phyloP scores from a whole-genome alignment of 1,140 invertebrate species.

The Calephelis virginiensis region DNA sequence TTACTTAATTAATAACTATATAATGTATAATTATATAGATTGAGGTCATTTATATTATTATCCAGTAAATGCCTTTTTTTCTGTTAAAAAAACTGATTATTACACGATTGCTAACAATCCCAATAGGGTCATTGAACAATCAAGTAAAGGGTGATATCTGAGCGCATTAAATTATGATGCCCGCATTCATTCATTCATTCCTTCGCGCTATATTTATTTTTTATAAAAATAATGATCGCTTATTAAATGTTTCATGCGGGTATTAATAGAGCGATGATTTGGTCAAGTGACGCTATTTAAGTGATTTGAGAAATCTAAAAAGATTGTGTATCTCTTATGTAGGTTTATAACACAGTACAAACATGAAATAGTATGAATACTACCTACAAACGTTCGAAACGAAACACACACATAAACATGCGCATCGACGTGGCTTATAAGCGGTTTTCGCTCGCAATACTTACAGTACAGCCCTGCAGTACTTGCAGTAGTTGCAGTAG shows the following conservation, averaged over 20 bases:
- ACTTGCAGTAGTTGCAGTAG: no score
- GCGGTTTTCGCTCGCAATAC: no score
- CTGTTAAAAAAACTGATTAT: no score
- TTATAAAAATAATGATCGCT: slow-evolving; percentile 13
- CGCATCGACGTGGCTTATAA: no score
- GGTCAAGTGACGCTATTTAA: slow-evolving; percentile 3
- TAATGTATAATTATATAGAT: no score
- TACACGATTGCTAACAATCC: not conserved
- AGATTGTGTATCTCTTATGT: not conserved
- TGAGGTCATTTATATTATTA: no score
- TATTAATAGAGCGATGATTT: slow-evolving; percentile 12
- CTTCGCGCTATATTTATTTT: slow-evolving; percentile 15
- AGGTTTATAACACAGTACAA: not conserved
- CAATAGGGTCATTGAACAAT: slow-evolving; percentile 6
- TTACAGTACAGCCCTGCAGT: no score
- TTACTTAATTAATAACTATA: no score
- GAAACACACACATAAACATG: no score
- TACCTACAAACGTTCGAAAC: no score
- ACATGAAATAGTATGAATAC: no score
- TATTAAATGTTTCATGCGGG: slow-evolving; percentile 12
- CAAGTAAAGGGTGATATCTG: slow-evolving; percentile 12
- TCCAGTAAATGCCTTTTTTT: no score
- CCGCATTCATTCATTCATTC: slow-evolving; percentile 12
- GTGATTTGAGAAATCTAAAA: slow-evolving; percentile 7
- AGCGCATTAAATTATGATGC: slow-evolving; percentile 11